Base-by-base conservation (phyloP, 2,888 invertebrate genomes). In the Ectobius pallidus region DNA sequence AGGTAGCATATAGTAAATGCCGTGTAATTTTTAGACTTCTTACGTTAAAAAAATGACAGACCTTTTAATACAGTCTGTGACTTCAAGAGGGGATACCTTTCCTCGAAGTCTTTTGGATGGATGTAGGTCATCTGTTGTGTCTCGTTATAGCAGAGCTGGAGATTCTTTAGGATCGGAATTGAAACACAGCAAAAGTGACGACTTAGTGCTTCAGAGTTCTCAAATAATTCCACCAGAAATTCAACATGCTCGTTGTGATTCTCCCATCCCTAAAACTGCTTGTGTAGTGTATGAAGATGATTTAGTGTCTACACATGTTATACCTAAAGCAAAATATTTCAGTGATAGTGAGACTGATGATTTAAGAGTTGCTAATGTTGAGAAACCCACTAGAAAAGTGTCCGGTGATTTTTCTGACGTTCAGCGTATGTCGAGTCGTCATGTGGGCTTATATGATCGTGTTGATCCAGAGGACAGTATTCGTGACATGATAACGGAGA, bases 381-480 rank as follows among this genome's bases (percentile, higher is more conserved):
- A 71, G n/a, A 70, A 70, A 67, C 34, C 71, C 14, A 20, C 72
- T 3, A 58, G 74, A 9, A 74, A 74, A 49, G 67, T 62, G 14
- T 69, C 73, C 6, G 61, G 67, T 14, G 71, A 72, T 16, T 71
- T 72, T 39, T 67, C 62, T 11, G 75, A 75, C 9, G 81, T 74
- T 77, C 81, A 25, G 81, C 82, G 75, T 74, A 80, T 65, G 77
- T 80, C 81, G 32, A 80, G 81, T 72, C 82, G 83, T 75, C 79
- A 82, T 73, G 80, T 81, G 30, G 81, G 83, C 34, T 82, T 84
- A 9, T 84, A 84, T 77, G 88, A 88, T 78, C 82, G 85, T 76
- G 84, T 88, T 69, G 88, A 88, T 80, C 88, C 89, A n/a, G 88
- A 88, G 79, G 88, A 88, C 78, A 87, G 87, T 76, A 88, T 89